Conservation (phyloP, 1,140 invertebrate species). For the Vanessa tameamea region DNA sequence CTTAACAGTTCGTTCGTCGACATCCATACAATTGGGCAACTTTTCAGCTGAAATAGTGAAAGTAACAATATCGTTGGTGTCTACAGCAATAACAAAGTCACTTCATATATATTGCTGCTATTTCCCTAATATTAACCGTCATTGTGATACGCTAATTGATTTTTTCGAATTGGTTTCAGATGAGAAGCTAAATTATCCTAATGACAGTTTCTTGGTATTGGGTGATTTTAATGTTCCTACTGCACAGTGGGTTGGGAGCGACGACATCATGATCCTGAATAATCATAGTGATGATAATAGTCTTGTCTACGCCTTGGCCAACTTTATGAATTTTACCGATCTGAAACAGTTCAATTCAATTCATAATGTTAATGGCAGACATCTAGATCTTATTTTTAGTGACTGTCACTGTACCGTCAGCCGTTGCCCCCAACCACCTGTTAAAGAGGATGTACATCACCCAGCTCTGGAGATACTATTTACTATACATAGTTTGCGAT, state of each 20-base stretch:
- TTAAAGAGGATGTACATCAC: conserved; percentile 8
- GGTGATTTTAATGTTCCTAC: not conserved
- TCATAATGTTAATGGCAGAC: not conserved
- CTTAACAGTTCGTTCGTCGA: too few relatives aligned
- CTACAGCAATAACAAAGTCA: not conserved
- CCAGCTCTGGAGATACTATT: not conserved
- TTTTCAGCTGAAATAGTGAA: not conserved
- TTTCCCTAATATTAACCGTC: not conserved
- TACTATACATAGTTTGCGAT: too few relatives aligned
- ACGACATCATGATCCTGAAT: too few relatives aligned
- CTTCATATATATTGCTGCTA: conserved; percentile 1
- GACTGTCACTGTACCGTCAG: not conserved
- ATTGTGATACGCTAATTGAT: not conserved
- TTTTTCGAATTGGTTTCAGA: conserved; percentile 8
- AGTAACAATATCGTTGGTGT: too few relatives aligned
- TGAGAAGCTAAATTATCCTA: conserved; percentile 1
- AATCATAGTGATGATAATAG: not conserved
- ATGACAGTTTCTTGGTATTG: not conserved
- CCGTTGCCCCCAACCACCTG: too few relatives aligned
- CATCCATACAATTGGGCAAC: not conserved
- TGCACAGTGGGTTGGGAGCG: not conserved
- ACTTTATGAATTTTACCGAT: conserved; percentile 1
- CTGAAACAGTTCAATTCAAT: not conserved
- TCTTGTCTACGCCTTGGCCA: not conserved
- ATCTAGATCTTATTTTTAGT: not conserved